Base-by-base conservation (phyloP, 2,113 vertebrate genomes). In the Dinomys branickii region DNA sequence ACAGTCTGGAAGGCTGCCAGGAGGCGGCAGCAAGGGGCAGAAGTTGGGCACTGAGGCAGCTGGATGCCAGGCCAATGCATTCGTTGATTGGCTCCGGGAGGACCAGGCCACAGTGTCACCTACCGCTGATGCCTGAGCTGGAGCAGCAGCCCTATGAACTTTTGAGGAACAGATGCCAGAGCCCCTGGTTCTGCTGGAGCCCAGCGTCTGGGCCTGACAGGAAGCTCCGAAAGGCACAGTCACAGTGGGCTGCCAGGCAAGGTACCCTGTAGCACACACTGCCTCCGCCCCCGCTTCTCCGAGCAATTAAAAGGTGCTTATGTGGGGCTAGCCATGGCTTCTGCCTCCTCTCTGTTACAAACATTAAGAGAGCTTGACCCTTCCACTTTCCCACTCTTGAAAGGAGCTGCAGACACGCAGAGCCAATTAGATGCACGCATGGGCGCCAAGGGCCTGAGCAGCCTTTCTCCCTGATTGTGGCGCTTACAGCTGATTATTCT, bases 321-420 rank as follows among this genome's bases (percentile, higher is more conserved):
- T 67, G 61, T 91, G 92, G 94, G 94, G 44, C 95, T 94, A 71
- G 95, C 88, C 7, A 90, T 97, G 98, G 97, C 97, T 96, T 61
- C 84, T 97, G 91, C 88, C 59, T 98, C 98, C 97, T 95, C 96
- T 96, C 90, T 98, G 89, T 98, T 98, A 96, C 5, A 16, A 97
- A 78, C 97, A 98, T 98, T 98, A 98, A 98, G 98, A 98, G 97
- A 98, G 97, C 98, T 98, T 98, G 99, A 98, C 98, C 98, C 93
- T 82, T 98, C 94, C 90, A 95, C 98, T 98, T 88, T 98, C 93
- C 65, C 16, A 91, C 97, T 97, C 97, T 97, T 85, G 93, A 97
- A 92, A 97, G 96, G 96, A 97, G 94, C 92, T 88, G 91, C 97
- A 91, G 97, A 94, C 98, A 97, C 97, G 94, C 97, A 97, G 90